phyloP scores from a whole-genome alignment of 1,140 invertebrate genomes.

The Archegozetes longisetosus region DNA sequence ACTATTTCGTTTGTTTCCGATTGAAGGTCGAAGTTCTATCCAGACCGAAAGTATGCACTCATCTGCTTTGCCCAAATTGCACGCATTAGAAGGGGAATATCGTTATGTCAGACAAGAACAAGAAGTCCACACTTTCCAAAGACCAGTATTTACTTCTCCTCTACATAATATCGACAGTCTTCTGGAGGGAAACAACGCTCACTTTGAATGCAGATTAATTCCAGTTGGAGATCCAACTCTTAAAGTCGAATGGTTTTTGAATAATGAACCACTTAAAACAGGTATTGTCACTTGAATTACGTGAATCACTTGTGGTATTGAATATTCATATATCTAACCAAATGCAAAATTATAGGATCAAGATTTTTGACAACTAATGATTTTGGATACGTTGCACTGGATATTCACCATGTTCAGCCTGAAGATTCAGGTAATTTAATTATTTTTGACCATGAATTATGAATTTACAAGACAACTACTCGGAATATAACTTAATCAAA shows the following conservation, averaged over 20 bases:
- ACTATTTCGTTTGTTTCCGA: too few species aligned
- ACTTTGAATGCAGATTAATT: conserved; percentile 94
- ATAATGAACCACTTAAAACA: conserved; percentile 68
- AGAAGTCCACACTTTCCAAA: too few species aligned
- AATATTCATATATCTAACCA: too few species aligned
- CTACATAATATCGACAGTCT: conserved; percentile 76
- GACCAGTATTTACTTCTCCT: conserved; percentile 67
- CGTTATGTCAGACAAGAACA: too few species aligned
- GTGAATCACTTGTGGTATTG: too few species aligned
- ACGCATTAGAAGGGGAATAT: neutral
- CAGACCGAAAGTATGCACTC: neutral
- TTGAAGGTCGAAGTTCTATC: too few species aligned
- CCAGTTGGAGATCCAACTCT: conserved; percentile 87
- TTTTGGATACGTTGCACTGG: conserved; percentile 37
- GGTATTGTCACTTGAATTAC: too few species aligned
- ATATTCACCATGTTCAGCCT: conserved; percentile 35
- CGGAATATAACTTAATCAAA: too few species aligned
- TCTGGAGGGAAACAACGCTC: conserved; percentile 75
- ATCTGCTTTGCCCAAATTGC: neutral
- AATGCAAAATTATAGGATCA: too few species aligned
- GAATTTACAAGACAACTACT: too few species aligned
- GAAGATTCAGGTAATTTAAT: conserved; percentile 43
- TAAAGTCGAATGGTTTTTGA: conserved; percentile 88
- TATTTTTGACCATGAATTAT: too few species aligned
- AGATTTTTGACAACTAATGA: conserved; percentile 37